phyloP scores from a whole-genome alignment of 1,140 invertebrate genomes.

The Triops longicaudatus region DNA sequence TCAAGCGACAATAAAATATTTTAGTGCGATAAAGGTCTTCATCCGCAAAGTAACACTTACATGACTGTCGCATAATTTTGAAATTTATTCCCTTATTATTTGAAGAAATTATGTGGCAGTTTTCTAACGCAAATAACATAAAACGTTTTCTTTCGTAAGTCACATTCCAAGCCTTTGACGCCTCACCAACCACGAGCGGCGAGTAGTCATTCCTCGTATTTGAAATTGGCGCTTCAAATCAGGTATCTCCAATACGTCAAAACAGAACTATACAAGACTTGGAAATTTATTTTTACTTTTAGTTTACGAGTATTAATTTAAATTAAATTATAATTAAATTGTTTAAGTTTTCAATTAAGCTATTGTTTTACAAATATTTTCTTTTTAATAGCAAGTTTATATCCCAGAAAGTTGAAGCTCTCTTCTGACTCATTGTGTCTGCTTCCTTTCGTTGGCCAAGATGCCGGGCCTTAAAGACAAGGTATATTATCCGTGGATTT shows the following conservation, averaged over 20 bases:
- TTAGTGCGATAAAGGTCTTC: too few relatives aligned
- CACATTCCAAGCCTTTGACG: too few relatives aligned
- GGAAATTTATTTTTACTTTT: neutral
- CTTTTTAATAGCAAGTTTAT: neutral
- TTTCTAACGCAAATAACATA: too few relatives aligned
- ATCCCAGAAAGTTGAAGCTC: neutral
- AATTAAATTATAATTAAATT: neutral
- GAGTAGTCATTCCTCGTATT: neutral
- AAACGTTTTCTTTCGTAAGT: too few relatives aligned
- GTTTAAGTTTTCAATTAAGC: neutral
- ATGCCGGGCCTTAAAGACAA: slow-evolving; percentile 25
- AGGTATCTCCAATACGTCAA: neutral
- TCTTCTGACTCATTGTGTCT: neutral
- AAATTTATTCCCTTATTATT: too few relatives aligned
- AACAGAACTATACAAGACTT: neutral
- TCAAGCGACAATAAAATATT: too few relatives aligned
- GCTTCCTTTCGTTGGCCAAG: slow-evolving; percentile 19
- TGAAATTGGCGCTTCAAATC: neutral
- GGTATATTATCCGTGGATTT: slow-evolving; percentile 1
- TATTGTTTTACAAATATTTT: neutral
- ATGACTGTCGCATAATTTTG: too few relatives aligned
- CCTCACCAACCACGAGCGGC: too few relatives aligned
- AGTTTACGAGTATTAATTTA: neutral
- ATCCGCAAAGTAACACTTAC: too few relatives aligned
- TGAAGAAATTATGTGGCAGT: too few relatives aligned